Conservation (phyloP, 2,797 vertebrate genomes). For the Pantherophis vulpinus region DNA sequence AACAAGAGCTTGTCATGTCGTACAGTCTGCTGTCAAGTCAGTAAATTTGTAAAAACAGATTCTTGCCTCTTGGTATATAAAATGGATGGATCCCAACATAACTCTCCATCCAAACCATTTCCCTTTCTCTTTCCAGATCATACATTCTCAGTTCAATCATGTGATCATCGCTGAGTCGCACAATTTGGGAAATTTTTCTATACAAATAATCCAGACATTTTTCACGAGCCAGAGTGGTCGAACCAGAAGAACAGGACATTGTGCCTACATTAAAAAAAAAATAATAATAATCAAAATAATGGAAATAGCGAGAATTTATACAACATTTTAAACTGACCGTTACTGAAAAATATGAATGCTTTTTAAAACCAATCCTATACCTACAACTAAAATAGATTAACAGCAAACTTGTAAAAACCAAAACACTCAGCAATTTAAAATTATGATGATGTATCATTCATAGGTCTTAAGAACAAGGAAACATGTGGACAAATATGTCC, state of each 20-base stretch:
- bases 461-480: not conserved
- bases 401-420: not conserved
- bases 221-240: slow-evolving; percentile 74
- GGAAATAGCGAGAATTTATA: not conserved
- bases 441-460: not conserved
- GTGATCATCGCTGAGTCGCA: slow-evolving; percentile 76
- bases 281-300: not conserved
- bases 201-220: slow-evolving; percentile 83
- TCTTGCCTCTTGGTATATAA: slow-evolving; percentile 87
- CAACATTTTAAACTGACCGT: not conserved
- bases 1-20: not conserved
- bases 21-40: not conserved
- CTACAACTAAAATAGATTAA: not conserved
- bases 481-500: not conserved
- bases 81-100: slow-evolving; percentile 92
- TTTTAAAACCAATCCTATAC: not conserved
- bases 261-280: slow-evolving; percentile 73
- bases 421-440: not conserved
- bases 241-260: slow-evolving; percentile 79
- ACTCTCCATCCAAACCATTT: slow-evolving; percentile 82
- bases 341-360: not conserved
- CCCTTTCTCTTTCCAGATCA: slow-evolving; percentile 73
- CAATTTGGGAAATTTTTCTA: slow-evolving; percentile 76
- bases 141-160: slow-evolving; percentile 85
- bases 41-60: not conserved